Percentiles rank a stretch among this genome's conserved stretches.
Evolutionary conservation across 2,888 invertebrate species (phyloP).

Genomic region (Plutella xylostella): DNA sequence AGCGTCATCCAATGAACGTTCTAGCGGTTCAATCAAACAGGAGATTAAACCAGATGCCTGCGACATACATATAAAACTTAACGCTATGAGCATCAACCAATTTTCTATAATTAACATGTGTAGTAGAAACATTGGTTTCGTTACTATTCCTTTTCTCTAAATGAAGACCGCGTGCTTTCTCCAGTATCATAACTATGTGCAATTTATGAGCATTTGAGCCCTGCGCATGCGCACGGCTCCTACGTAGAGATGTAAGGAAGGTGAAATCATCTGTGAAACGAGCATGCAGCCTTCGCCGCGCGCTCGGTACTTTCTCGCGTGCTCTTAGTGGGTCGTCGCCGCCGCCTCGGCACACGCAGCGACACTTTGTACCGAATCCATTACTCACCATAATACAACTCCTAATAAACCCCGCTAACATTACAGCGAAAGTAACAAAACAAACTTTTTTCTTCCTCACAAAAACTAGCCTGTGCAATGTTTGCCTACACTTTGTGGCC

Average conservation of each 20-base stretch:
- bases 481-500: not conserved
- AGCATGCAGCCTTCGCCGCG: constrained; percentile 1
- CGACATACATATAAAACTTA: no score
- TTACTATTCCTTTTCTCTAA: no score
- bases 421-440: constrained; percentile 2
- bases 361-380: constrained; percentile 3
- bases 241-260: not conserved
- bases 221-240: no score
- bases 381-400: constrained; percentile 3
- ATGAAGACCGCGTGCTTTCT: no score
- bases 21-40: no score
- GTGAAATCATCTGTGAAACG: constrained; percentile 7
- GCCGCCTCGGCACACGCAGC: not conserved
- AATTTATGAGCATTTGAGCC: no score
- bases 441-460: not conserved
- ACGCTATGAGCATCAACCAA: no score
- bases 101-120: no score
- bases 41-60: no score
- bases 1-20: no score
- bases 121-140: no score
- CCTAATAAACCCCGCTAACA: constrained; percentile 1
- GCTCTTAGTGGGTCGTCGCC: constrained; percentile 5
- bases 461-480: not conserved
- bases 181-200: no score
- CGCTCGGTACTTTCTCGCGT: constrained; percentile 3